Evolutionary conservation across 2,797 vertebrate genomes (phyloP).

Genomic region (Orestias chungarensis): DNA sequence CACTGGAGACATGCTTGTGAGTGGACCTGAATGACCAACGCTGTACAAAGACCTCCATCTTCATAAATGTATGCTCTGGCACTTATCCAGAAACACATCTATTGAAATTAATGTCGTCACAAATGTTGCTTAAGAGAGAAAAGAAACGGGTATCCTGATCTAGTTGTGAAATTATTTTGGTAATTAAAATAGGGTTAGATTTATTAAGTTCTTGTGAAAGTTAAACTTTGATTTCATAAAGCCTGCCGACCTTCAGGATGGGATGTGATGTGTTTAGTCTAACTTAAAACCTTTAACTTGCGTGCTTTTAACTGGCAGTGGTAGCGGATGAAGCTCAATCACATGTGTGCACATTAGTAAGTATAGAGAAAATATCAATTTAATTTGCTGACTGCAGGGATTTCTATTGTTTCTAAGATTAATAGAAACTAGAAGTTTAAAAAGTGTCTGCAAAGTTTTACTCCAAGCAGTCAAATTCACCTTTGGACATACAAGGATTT

Average conservation of each 20-base stretch:
- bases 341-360: not conserved
- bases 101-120: slow-evolving; percentile 1
- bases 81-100: not conserved
- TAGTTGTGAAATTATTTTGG: not conserved
- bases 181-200: not conserved
- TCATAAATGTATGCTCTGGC: not conserved
- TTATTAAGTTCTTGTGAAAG: not conserved
- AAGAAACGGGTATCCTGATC: not conserved
- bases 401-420: not conserved
- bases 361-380: not conserved
- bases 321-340: not conserved
- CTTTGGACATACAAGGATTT: too few species aligned
- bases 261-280: not conserved
- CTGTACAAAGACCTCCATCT: not conserved
- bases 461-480: too few species aligned
- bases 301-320: not conserved
- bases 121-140: not conserved
- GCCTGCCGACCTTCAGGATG: not conserved
- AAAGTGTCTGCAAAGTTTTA: not conserved
- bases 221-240: not conserved
- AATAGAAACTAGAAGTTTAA: not conserved
- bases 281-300: not conserved
- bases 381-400: not conserved
- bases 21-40: slow-evolving; percentile 14
- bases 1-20: slow-evolving; percentile 11